A percentile compares a stretch with the other conserved stretches of the same genome.
phyloP scores from a whole-genome alignment of 2,797 vertebrate species.

The Siniperca obscura region DNA sequence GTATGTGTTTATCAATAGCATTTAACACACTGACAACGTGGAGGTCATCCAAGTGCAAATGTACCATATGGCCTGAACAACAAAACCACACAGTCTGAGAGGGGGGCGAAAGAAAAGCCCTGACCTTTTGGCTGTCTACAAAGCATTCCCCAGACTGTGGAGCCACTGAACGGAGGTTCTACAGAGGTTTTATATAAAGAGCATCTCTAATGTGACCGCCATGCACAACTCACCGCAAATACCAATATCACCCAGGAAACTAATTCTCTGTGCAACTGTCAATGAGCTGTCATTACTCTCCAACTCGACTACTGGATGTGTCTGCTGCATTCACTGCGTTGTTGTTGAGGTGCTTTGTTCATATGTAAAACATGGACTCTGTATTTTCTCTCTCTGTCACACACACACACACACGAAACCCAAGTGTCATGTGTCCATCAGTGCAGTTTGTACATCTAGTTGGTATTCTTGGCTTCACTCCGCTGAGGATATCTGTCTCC shows the following conservation, averaged over 20 bases:
- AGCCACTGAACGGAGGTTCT: conserved; percentile 70
- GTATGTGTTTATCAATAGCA: conserved; percentile 2
- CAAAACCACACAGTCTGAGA: conserved; percentile 63
- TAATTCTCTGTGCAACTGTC: conserved; percentile 58
- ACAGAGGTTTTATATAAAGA: conserved; percentile 76
- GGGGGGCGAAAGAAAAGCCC: conserved; percentile 56
- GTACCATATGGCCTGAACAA: conserved; percentile 63
- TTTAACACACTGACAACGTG: conserved; percentile 25
- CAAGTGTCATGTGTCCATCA: conserved; percentile 71
- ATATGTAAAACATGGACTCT: conserved; percentile 66
- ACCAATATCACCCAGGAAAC: conserved; percentile 77
- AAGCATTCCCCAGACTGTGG: conserved; percentile 71
- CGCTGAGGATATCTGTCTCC: conserved; percentile 70
- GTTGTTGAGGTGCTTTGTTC: conserved; percentile 68
- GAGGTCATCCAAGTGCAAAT: conserved; percentile 52
- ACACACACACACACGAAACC: conserved; percentile 16
- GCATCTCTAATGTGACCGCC: conserved; percentile 74
- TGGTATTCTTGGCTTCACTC: conserved; percentile 71
- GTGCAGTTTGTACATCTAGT: conserved; percentile 64
- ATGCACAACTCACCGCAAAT: conserved; percentile 61
- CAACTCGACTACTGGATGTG: conserved; percentile 51
- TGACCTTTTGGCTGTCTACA: conserved; percentile 79
- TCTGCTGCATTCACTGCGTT: conserved; percentile 51
- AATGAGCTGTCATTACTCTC: conserved; percentile 63
- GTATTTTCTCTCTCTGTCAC: conserved; percentile 44